Evolutionary conservation across 2,113 vertebrate genomes (phyloP), one percentile per base, ranked within the genome.

Genomic region (Tinamus guttatus): DNA sequence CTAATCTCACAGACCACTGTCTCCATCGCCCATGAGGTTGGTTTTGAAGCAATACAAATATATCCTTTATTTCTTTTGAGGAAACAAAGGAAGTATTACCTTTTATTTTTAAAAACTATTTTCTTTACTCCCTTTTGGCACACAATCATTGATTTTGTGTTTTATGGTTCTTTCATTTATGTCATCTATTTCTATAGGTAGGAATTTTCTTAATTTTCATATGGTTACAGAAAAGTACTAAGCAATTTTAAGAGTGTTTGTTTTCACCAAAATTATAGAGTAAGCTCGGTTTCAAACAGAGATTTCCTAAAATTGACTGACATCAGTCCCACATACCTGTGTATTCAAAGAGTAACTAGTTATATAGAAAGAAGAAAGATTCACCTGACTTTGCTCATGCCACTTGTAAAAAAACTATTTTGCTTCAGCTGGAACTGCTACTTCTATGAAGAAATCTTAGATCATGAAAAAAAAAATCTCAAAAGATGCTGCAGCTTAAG

Each of bases 401-500:
- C 81, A 45, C 16, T 92, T 74, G 38, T 36, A 62, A 91, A 59
- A 52, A 45, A 95, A 95, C 32, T 63, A 90, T 59, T 40, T 34
- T 86, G 45, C 60, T 94, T 91, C 76, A 91, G 20, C 0, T 91
- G 68, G 34, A 93, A 68, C 16, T 41, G 38, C 19, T 74, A 34
- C 45, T 88, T 67, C 70, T 67, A 67, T 13, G 11, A 6, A 85
- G 52, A 87, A 43, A 74, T 28, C 47, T 45, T 13, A 91, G 54
- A 65, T 67, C 5, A 74, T 32, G 81, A 65, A 87, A 91, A 76
- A 6, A 52, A 43, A 16, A 43, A 68, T 12, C 52, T 86, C 40
- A 64, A 88, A 88, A 94, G 88, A 58, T 78, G 64, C 45, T 84
- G 51, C 59, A 78, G 73, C 51, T 81, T 54, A 84, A 93, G 58